Conservation (phyloP, 2,888 invertebrate genomes). For the Selenia dentaria region DNA sequence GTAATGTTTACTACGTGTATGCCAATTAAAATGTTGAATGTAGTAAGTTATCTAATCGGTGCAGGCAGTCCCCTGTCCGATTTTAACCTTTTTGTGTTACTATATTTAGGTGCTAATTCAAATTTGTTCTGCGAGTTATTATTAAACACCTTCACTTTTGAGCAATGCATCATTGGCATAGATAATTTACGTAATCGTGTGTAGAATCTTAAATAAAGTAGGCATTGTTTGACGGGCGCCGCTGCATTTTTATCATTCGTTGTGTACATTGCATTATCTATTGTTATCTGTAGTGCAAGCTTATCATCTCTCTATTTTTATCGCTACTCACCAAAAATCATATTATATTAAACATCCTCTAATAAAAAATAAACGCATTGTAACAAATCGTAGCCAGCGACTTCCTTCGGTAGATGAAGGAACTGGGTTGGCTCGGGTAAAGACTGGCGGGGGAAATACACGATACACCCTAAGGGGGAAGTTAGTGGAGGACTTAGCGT, state of each 20-base stretch:
- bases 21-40: too few relatives aligned
- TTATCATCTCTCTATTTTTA: conserved; percentile 11
- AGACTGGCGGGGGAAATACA: too few relatives aligned
- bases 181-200: conserved; percentile 13
- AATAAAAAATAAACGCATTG: too few relatives aligned
- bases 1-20: too few relatives aligned
- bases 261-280: conserved; percentile 12
- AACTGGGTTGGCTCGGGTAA: too few relatives aligned
- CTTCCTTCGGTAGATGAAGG: too few relatives aligned
- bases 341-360: too few relatives aligned
- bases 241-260: conserved; percentile 18
- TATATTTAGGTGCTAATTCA: conserved; percentile 12
- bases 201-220: conserved; percentile 7
- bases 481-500: too few relatives aligned
- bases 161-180: conserved; percentile 6
- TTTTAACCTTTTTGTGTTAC: conserved; percentile 2
- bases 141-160: conserved; percentile 14
- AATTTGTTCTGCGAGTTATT: conserved; percentile 7
- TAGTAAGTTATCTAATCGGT: conserved; percentile 7
- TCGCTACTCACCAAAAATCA: conserved; percentile 4
- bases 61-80: neutral
- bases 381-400: too few relatives aligned
- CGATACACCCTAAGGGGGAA: too few relatives aligned
- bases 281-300: conserved; percentile 14
- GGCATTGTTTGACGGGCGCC: conserved; percentile 3